These are phyloP conservation scores for Glandiceps talaboti DNA, from an alignment of 53 echinoderm and acorn worm species.

Conservation along the genomic window DNA sequence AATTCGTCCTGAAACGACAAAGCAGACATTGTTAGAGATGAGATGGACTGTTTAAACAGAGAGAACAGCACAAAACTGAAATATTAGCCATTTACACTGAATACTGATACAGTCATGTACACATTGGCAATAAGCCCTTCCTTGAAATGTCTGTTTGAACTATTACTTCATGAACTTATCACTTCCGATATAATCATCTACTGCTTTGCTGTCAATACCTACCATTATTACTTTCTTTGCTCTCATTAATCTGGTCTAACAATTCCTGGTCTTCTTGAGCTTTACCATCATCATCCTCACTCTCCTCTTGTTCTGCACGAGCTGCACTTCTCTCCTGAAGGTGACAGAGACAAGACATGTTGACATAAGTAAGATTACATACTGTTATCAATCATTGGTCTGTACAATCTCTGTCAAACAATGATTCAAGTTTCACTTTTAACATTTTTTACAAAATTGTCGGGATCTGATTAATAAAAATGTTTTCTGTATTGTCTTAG, in stretches of 20 bases:
- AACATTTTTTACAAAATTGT: background rate
- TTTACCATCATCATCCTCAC: slow-evolving; percentile 99
- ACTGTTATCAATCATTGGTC: too few species aligned
- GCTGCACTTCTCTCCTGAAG: slow-evolving; percentile 94
- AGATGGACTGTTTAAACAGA: too few species aligned
- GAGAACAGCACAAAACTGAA: background rate
- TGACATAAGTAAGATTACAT: background rate
- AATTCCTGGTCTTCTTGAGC: slow-evolving; percentile 98
- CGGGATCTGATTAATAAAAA: background rate
- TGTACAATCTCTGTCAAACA: too few species aligned
- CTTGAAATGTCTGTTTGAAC: too few species aligned
- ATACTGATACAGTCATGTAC: too few species aligned
- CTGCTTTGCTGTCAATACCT: too few species aligned
- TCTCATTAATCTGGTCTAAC: slow-evolving; percentile 85
- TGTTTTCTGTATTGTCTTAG: too few species aligned
- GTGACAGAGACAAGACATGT: too few species aligned
- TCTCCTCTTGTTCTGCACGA: slow-evolving; percentile 87
- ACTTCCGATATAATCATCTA: too few species aligned
- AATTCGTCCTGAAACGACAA: slow-evolving; percentile 59
- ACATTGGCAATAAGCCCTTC: too few species aligned
- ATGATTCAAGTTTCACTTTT: background rate
- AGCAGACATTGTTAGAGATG: too few species aligned
- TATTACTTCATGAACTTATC: too few species aligned
- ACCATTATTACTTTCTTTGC: slow-evolving; percentile 94
- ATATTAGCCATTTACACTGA: background rate